Conservation (phyloP, 2,113 vertebrate genomes). For the Rhinoptilus africanus region DNA sequence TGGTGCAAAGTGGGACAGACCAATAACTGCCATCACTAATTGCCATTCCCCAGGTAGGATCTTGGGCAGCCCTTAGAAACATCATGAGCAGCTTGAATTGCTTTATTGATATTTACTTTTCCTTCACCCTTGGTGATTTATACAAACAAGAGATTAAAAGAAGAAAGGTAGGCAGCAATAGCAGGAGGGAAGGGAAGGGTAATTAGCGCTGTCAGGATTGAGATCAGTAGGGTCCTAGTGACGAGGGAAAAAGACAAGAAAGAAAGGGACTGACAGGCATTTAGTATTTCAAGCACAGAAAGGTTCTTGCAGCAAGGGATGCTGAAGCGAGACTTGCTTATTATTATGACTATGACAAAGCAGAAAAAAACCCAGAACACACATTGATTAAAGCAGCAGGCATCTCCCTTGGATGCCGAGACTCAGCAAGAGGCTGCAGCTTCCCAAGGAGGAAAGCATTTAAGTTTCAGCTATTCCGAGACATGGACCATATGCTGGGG, state of each 20-base stretch:
- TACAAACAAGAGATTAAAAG: conserved; percentile 49
- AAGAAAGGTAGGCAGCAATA: not conserved
- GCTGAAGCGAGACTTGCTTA: conserved; percentile 44
- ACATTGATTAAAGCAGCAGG: conserved; percentile 59
- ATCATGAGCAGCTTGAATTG: not conserved
- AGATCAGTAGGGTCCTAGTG: not conserved
- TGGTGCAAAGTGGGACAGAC: not conserved
- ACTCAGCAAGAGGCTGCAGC: not conserved
- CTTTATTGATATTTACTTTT: conserved; percentile 31
- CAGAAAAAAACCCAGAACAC: conserved; percentile 66
- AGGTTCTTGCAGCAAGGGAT: conserved; percentile 37
- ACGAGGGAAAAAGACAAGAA: conserved; percentile 14
- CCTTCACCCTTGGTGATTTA: conserved; percentile 1
- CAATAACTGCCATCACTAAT: not conserved
- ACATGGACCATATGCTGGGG: not conserved
- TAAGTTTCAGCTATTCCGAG: conserved; percentile 14
- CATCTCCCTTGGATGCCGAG: conserved; percentile 52
- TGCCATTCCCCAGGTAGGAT: not conserved
- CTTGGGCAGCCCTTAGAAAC: not conserved
- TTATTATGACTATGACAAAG: conserved; percentile 75
- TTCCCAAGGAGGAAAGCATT: conserved; percentile 34
- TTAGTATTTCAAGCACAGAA: conserved; percentile 69
- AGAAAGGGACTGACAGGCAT: not conserved
- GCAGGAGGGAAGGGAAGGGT: not conserved
- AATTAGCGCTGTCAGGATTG: not conserved